Conservation (phyloP, 2,113 vertebrate genomes). For the Syngnathus scovelli region DNA sequence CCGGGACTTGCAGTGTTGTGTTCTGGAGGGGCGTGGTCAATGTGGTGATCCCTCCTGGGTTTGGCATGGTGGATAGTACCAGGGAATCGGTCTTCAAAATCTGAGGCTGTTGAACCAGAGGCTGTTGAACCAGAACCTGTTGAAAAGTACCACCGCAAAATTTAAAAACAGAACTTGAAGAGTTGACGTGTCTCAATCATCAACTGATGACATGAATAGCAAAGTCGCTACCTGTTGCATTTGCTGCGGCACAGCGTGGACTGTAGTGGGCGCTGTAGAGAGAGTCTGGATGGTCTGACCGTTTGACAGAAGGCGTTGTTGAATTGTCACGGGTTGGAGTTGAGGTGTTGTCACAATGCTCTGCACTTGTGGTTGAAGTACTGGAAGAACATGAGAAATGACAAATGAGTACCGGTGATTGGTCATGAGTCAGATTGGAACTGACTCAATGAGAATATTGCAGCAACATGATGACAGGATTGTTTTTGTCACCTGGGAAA, state of each 20-base stretch:
- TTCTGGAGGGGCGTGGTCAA: slow-evolving; percentile 88
- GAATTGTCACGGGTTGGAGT: slow-evolving; percentile 87
- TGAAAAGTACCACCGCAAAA: background rate
- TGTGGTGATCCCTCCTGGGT: slow-evolving; percentile 81
- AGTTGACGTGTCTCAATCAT: background rate
- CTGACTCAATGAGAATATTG: background rate
- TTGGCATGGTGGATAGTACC: slow-evolving; percentile 89
- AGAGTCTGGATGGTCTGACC: slow-evolving; percentile 90
- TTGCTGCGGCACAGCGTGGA: slow-evolving; percentile 87
- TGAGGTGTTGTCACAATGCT: slow-evolving; percentile 88
- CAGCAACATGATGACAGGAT: background rate
- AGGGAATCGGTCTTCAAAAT: slow-evolving; percentile 96
- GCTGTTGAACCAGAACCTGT: slow-evolving; percentile 88
- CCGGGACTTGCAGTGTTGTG: slow-evolving; percentile 84
- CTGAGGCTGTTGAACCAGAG: slow-evolving; percentile 94
- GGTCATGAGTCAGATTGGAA: background rate
- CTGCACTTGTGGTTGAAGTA: slow-evolving; percentile 91
- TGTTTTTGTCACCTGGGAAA: slow-evolving; percentile 81
- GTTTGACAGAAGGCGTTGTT: slow-evolving; percentile 86
- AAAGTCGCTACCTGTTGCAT: slow-evolving; percentile 75
- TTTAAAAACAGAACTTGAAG: background rate
- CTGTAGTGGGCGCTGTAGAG: slow-evolving; percentile 75
- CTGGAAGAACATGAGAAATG: slow-evolving; percentile 57
- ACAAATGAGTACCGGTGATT: background rate
- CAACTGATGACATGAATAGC: background rate